phyloP scores from a whole-genome alignment of 2,888 invertebrate genomes.

The Labia minor region DNA sequence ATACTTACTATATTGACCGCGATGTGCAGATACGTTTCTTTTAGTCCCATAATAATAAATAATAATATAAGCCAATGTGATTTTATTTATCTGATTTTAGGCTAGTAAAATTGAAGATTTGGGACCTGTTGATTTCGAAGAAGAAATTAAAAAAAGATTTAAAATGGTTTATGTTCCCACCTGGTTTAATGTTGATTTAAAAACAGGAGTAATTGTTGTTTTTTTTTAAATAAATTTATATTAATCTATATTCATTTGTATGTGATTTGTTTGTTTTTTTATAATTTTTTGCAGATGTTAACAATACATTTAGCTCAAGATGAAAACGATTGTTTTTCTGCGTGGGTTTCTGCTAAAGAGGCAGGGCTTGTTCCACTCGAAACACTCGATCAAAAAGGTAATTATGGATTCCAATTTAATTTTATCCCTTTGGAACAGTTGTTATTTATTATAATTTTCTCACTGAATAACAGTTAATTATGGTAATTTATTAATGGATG shows the following conservation, averaged over 20 bases:
- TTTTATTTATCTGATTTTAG: slow-evolving; percentile 33
- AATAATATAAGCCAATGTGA: too few relatives aligned
- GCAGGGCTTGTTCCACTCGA: slow-evolving; percentile 68
- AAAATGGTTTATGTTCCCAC: slow-evolving; percentile 94
- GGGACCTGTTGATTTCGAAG: slow-evolving; percentile 83
- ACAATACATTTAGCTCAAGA: slow-evolving; percentile 95
- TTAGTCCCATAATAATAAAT: too few relatives aligned
- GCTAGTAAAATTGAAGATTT: slow-evolving; percentile 79
- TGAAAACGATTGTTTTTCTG: slow-evolving; percentile 94
- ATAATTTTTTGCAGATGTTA: slow-evolving; percentile 56
- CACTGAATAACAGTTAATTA: slow-evolving; percentile 74
- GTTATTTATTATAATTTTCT: slow-evolving; percentile 30
- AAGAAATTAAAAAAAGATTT: slow-evolving; percentile 80
- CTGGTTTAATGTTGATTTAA: slow-evolving; percentile 98
- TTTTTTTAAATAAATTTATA: neutral
- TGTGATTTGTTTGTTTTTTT: neutral
- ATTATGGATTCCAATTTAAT: neutral
- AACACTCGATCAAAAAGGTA: slow-evolving; percentile 65
- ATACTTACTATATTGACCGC: too few relatives aligned
- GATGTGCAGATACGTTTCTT: too few relatives aligned
- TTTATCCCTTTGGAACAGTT: slow-evolving; percentile 13
- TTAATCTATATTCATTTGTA: neutral
- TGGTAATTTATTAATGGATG: slow-evolving; percentile 86
- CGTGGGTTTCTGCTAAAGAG: slow-evolving; percentile 97
- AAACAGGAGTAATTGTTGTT: slow-evolving; percentile 85